These are phyloP conservation scores for Capromys pilorides DNA, from an alignment of 2,797 vertebrate genomes.

Conservation along the genomic window DNA sequence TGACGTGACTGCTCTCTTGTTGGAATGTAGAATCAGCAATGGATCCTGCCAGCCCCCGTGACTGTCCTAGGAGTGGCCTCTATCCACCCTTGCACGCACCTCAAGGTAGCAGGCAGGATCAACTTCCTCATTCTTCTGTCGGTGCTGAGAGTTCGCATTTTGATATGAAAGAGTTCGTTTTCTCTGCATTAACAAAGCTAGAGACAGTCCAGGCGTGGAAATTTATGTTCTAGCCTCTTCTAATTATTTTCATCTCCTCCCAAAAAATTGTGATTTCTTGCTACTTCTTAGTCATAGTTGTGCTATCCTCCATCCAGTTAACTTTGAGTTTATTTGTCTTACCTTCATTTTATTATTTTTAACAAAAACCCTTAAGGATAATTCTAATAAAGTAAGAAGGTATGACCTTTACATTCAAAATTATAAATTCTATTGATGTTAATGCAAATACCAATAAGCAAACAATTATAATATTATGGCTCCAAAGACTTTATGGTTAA, in stretches of 20 bases:
- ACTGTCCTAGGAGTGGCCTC: background rate
- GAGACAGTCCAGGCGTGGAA: background rate
- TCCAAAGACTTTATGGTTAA: background rate
- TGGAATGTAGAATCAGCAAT: background rate
- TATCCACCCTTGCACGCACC: background rate
- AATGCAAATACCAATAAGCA: background rate
- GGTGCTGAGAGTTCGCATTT: background rate
- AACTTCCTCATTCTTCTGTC: background rate
- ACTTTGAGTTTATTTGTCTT: background rate
- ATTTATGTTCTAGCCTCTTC: background rate
- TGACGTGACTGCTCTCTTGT: background rate
- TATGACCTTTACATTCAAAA: background rate
- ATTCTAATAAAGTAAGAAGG: background rate
- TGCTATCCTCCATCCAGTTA: background rate
- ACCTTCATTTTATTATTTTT: background rate
- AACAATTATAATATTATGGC: background rate
- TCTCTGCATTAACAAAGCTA: background rate
- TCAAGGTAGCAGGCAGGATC: background rate
- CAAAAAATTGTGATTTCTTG: background rate
- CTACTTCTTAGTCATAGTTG: background rate
- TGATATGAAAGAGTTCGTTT: background rate
- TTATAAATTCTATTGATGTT: background rate
- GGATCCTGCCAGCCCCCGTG: background rate
- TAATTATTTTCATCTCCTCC: background rate
- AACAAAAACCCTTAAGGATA: background rate